Conservation (phyloP, 2,888 invertebrate species). For the Axea sp. region DNA sequence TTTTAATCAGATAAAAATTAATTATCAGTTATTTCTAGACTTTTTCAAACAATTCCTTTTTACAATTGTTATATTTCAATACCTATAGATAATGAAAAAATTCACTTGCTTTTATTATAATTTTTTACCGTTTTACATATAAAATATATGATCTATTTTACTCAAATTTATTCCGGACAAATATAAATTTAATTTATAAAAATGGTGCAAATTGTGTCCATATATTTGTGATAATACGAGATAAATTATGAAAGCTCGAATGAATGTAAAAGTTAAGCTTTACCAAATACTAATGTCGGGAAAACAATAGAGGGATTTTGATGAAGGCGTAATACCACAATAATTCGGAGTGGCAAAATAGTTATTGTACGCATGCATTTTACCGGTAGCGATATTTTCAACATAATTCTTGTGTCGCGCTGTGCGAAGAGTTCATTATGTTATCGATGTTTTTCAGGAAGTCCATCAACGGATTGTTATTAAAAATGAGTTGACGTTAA, state of each 20-base stretch:
- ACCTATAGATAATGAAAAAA: too few species aligned
- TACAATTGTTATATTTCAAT: too few species aligned
- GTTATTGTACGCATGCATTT: conserved; percentile 41
- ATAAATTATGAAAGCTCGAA: conserved; percentile 20
- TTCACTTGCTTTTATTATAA: too few species aligned
- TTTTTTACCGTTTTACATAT: too few species aligned
- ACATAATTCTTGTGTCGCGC: conserved; percentile 31
- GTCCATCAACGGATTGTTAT: conserved; percentile 27
- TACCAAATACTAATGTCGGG: not conserved
- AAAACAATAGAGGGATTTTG: conserved; percentile 32
- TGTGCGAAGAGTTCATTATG: conserved; percentile 45
- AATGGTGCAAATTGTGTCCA: too few species aligned
- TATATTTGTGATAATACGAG: too few species aligned
- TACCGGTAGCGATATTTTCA: conserved; percentile 41
- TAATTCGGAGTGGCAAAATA: conserved; percentile 39
- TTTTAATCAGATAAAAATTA: too few species aligned
- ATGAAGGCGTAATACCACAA: conserved; percentile 37
- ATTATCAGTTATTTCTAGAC: too few species aligned
- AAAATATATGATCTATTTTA: too few species aligned
- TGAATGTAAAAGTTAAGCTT: not conserved
- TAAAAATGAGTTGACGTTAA: conserved; percentile 28
- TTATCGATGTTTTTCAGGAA: conserved; percentile 43
- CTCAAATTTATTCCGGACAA: too few species aligned
- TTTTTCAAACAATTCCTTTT: too few species aligned
- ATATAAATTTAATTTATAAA: too few species aligned